Percentiles rank a stretch among this genome's conserved stretches.
These are phyloP conservation scores for Cenopis cana DNA, from an alignment of 2,888 invertebrate species.

Conservation along the genomic window DNA sequence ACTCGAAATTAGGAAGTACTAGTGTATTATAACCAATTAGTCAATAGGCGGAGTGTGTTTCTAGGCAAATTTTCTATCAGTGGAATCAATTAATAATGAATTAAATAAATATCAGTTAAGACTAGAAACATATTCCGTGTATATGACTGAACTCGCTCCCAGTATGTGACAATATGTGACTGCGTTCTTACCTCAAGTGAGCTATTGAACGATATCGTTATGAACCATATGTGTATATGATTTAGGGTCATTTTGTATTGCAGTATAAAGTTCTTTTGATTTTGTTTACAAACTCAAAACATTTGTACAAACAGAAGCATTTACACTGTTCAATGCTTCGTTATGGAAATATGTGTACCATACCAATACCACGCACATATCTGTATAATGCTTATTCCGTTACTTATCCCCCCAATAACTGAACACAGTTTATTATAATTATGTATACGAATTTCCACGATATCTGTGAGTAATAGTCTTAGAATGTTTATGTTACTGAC, in stretches of 20 bases:
- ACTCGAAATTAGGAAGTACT: slow-evolving; percentile 24
- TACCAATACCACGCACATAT: slow-evolving; percentile 21
- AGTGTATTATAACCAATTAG: slow-evolving; percentile 29
- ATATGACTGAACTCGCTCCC: slow-evolving; percentile 40
- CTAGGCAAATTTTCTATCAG: slow-evolving; percentile 11
- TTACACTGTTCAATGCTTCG: slow-evolving; percentile 14
- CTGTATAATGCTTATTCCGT: slow-evolving; percentile 4
- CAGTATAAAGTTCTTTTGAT: slow-evolving; percentile 10
- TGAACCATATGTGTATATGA: slow-evolving; percentile 12
- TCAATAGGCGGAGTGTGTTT: slow-evolving; percentile 23
- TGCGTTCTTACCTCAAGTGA: slow-evolving; percentile 25
- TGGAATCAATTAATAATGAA: neutral
- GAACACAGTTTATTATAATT: neutral
- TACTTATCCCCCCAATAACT: neutral
- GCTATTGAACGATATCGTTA: slow-evolving; percentile 13
- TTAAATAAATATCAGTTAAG: neutral
- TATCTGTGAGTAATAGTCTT: too few relatives aligned
- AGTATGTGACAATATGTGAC: slow-evolving; percentile 28
- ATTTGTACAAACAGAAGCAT: slow-evolving; percentile 34
- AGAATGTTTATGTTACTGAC: too few relatives aligned
- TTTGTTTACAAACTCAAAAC: slow-evolving; percentile 17
- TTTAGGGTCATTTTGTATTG: slow-evolving; percentile 24
- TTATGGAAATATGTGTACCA: slow-evolving; percentile 4
- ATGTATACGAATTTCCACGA: too few relatives aligned
- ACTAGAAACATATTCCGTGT: slow-evolving; percentile 16